Conservation (phyloP, 2,888 invertebrate genomes). For the Drosophila percnosoma region DNA sequence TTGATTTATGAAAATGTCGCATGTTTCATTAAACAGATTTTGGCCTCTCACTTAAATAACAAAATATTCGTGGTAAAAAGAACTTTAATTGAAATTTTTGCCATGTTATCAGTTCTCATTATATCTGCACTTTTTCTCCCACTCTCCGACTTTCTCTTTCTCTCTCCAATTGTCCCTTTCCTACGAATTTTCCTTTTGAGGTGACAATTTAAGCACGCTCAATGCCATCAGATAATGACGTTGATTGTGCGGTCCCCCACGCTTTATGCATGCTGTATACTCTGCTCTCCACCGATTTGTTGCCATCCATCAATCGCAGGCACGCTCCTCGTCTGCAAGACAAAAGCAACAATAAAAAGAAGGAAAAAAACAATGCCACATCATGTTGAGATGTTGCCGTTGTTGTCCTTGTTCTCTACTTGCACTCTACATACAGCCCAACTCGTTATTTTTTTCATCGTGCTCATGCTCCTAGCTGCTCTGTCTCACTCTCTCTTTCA, state of each 20-base stretch:
- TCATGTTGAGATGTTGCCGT: conserved; percentile 66
- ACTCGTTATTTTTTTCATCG: conserved; percentile 5
- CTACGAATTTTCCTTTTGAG: conserved; percentile 33
- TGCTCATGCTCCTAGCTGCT: background rate
- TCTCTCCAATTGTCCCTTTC: background rate
- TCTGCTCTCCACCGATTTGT: conserved; percentile 27
- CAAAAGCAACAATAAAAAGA: conserved; percentile 33
- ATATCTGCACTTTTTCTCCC: conserved; percentile 2
- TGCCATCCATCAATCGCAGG: conserved; percentile 72
- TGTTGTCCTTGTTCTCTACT: conserved; percentile 22
- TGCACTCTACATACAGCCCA: background rate
- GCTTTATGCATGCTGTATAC: conserved; percentile 6
- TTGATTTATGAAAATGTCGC: conserved; percentile 51
- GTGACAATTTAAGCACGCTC: conserved; percentile 73
- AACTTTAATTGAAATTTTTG: conserved; percentile 57
- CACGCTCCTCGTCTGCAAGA: conserved; percentile 27
- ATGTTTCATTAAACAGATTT: conserved; percentile 60
- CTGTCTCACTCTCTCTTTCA: background rate
- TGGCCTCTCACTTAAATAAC: conserved; percentile 16
- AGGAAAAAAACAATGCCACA: conserved; percentile 46
- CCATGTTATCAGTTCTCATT: conserved; percentile 16
- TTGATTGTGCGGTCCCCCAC: conserved; percentile 59
- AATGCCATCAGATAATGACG: conserved; percentile 65
- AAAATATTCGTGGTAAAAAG: conserved; percentile 29
- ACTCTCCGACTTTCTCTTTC: background rate